phyloP scores from a whole-genome alignment of 2,797 vertebrate species.

The Pygocentrus nattereri region DNA sequence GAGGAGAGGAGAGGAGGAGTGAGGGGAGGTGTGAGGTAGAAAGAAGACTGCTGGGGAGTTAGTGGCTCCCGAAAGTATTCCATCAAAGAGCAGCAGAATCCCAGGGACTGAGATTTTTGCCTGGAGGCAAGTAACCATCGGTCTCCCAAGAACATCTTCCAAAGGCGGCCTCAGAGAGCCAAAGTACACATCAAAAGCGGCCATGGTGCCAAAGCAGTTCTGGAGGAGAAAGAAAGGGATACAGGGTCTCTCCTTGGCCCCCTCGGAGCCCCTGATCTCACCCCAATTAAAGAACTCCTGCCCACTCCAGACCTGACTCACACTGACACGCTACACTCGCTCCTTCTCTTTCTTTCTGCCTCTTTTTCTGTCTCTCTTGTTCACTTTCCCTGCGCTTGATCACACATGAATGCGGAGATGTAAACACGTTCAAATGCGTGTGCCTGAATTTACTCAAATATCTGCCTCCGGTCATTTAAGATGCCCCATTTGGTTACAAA shows the following conservation, averaged over 20 bases:
- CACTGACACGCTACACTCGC: conserved; percentile 13
- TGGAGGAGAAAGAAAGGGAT: conserved; percentile 80
- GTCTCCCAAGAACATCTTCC: conserved; percentile 87
- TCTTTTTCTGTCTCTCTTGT: conserved; percentile 5
- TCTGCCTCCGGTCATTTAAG: neutral
- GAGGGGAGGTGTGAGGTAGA: conserved; percentile 49
- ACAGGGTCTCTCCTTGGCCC: conserved; percentile 75
- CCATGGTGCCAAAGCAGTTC: conserved; percentile 82
- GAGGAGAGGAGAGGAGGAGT: conserved; percentile 42
- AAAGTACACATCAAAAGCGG: conserved; percentile 87
- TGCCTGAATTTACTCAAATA: conserved; percentile 34
- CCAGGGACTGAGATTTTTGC: conserved; percentile 84
- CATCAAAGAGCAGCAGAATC: conserved; percentile 86
- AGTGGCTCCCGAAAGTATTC: conserved; percentile 84
- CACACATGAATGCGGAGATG: conserved; percentile 7
- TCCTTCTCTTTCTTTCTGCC: neutral
- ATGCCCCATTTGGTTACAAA: neutral
- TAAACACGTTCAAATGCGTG: conserved; percentile 9
- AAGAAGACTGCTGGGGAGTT: conserved; percentile 69
- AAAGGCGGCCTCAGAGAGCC: conserved; percentile 83
- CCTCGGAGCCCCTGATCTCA: conserved; percentile 80
- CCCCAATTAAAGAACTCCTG: conserved; percentile 85
- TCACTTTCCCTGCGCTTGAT: neutral
- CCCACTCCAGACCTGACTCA: conserved; percentile 73
- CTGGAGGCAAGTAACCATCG: conserved; percentile 83